Conservation (phyloP, 2,888 invertebrate species). For the Nymphalis c-album region DNA sequence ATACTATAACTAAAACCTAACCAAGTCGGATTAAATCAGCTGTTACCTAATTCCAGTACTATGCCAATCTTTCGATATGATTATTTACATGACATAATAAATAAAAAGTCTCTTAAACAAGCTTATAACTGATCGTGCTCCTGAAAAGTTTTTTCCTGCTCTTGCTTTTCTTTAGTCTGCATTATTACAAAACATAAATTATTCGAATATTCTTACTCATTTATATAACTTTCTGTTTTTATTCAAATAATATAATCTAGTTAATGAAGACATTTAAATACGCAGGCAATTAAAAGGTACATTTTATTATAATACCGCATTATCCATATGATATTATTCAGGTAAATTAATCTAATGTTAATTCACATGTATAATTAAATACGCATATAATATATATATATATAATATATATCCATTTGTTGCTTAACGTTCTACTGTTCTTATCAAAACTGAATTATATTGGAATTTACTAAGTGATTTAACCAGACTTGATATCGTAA, state of each 20-base stretch:
- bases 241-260: not conserved
- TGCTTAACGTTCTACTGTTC: not conserved
- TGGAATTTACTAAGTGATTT: not conserved
- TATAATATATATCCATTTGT: not conserved
- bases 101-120: too few relatives aligned
- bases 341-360: not conserved
- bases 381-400: too few relatives aligned
- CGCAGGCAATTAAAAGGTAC: not conserved
- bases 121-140: too few relatives aligned
- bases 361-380: not conserved
- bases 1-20: too few relatives aligned
- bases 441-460: not conserved
- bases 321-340: not conserved
- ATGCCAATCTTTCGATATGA: too few relatives aligned
- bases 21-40: too few relatives aligned
- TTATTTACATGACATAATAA: too few relatives aligned
- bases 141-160: too few relatives aligned
- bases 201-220: not conserved
- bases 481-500: too few relatives aligned
- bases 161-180: not conserved
- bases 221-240: not conserved
- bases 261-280: not conserved
- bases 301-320: constrained; percentile 1
- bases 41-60: too few relatives aligned
- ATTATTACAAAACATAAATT: not conserved